phyloP scores from a whole-genome alignment of 2,113 vertebrate genomes.

The Eira barbara region DNA sequence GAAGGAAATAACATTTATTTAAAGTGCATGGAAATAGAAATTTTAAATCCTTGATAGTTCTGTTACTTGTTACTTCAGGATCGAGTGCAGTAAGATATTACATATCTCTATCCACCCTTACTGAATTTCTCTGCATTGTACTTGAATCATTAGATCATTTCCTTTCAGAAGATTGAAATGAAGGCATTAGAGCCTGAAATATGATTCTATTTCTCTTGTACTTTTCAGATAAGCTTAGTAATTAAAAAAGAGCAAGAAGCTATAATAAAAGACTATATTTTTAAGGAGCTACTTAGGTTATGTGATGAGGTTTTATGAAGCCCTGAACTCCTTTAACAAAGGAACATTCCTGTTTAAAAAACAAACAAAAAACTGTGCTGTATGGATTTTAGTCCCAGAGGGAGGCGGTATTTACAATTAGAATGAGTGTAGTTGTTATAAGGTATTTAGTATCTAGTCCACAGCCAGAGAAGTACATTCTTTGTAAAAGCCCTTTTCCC shows the following conservation, averaged over 20 bases:
- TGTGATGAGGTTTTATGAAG: not conserved
- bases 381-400: not conserved
- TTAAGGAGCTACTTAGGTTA: not conserved
- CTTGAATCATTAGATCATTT: conserved; percentile 29
- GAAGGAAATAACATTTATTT: conserved; percentile 20
- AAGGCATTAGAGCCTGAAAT: conserved; percentile 13
- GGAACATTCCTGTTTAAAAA: not conserved
- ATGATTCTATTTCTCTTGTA: conserved; percentile 13
- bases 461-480: not conserved
- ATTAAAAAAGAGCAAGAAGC: conserved; percentile 13
- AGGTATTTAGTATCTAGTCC: not conserved
- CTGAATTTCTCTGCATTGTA: conserved; percentile 21
- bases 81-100: not conserved
- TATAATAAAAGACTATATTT: not conserved
- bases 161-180: conserved; percentile 30
- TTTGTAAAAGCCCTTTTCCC: not conserved
- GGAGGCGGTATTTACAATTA: not conserved
- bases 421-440: not conserved
- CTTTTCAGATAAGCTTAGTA: conserved; percentile 29
- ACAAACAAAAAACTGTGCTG: not conserved
- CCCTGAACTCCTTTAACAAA: not conserved
- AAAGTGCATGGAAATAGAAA: not conserved
- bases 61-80: conserved; percentile 40
- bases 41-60: conserved; percentile 26
- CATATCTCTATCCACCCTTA: not conserved